Conservation (phyloP, 2,113 vertebrate species). For the Ranitomeya variabilis region DNA sequence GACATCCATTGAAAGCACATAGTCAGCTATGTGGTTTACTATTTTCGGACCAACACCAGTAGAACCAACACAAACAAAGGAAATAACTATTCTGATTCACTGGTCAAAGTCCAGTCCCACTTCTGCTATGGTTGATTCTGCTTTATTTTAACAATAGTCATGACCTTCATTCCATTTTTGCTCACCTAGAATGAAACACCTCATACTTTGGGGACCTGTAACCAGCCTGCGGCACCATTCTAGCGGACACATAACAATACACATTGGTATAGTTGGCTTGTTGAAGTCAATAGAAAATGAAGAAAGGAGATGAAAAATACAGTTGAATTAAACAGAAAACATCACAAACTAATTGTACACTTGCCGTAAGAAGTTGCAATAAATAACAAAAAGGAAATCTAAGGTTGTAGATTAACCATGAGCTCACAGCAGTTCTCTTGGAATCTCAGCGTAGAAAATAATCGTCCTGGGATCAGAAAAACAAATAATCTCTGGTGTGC, state of each 20-base stretch:
- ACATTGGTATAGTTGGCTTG: background rate
- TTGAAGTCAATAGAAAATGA: background rate
- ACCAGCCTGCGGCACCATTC: background rate
- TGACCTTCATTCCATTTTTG: background rate
- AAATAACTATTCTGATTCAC: too few relatives aligned
- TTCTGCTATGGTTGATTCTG: too few relatives aligned
- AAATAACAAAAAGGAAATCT: background rate
- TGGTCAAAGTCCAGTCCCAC: too few relatives aligned
- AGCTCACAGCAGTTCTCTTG: background rate
- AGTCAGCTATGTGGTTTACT: too few relatives aligned
- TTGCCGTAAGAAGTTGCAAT: background rate
- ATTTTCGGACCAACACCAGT: too few relatives aligned
- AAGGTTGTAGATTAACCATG: background rate
- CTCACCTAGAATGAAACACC: background rate
- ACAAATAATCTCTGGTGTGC: conserved; percentile 16
- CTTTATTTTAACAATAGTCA: too few relatives aligned
- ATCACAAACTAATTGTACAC: background rate
- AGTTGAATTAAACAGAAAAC: background rate
- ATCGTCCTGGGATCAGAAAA: conserved; percentile 21
- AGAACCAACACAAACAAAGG: too few relatives aligned
- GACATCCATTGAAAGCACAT: too few relatives aligned
- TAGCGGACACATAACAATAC: background rate
- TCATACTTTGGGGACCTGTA: background rate
- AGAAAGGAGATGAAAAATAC: background rate
- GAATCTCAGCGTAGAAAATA: conserved; percentile 28